Evolutionary conservation across 2,888 invertebrate species (phyloP).

Genomic region (Calameuta filiformis): DNA sequence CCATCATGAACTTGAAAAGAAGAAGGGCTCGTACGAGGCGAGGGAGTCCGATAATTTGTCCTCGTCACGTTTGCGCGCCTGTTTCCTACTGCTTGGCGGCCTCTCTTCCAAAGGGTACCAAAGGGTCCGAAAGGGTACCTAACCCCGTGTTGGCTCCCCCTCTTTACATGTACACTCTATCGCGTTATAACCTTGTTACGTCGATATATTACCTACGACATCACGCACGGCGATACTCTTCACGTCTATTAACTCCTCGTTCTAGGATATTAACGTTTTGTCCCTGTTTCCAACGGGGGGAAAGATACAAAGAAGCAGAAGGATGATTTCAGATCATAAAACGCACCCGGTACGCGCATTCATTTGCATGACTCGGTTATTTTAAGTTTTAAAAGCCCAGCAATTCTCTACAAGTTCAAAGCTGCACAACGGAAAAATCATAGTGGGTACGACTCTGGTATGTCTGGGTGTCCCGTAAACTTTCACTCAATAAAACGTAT

Average conservation of each 20-base stretch:
- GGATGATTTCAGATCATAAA: constrained; percentile 37
- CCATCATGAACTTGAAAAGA: constrained; percentile 41
- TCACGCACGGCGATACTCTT: constrained; percentile 14
- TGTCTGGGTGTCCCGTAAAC: neutral
- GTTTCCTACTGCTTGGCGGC: neutral
- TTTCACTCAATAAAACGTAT: neutral
- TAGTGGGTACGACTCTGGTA: neutral
- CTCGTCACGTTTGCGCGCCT: constrained; percentile 47
- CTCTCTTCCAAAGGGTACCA: neutral
- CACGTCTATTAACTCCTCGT: constrained; percentile 53
- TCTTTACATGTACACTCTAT: constrained; percentile 22
- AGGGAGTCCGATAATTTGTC: constrained; percentile 49
- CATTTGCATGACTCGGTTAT: neutral
- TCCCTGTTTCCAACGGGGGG: neutral
- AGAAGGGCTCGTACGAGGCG: constrained; percentile 27
- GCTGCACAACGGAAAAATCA: neutral
- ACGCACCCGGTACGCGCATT: constrained; percentile 39
- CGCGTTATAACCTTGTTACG: constrained; percentile 9
- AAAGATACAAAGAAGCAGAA: neutral
- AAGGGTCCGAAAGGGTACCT: constrained; percentile 21
- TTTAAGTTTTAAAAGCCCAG: neutral
- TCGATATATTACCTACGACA: constrained; percentile 6
- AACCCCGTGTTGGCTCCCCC: constrained; percentile 34
- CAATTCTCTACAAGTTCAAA: neutral
- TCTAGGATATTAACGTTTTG: constrained; percentile 51